phyloP scores from a whole-genome alignment of 2,888 invertebrate genomes.

The Fragum fragum region DNA sequence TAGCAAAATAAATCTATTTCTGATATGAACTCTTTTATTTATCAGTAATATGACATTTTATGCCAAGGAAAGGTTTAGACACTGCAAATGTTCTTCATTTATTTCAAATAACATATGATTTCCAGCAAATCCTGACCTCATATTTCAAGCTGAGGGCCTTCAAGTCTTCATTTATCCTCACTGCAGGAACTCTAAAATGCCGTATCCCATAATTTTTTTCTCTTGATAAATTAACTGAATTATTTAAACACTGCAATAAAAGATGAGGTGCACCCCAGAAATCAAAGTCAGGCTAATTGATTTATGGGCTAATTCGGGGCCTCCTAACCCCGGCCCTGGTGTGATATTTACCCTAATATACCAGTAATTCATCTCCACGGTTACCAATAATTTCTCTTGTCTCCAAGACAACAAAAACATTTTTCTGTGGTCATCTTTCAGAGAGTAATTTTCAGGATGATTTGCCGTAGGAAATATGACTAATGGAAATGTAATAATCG shows the following conservation, averaged over 20 bases:
- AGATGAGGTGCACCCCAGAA: slow-evolving; percentile 22
- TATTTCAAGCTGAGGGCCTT: slow-evolving; percentile 10
- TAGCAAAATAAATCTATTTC: slow-evolving; percentile 19
- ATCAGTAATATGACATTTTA: slow-evolving; percentile 14
- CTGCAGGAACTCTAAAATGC: neutral
- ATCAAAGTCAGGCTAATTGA: slow-evolving; percentile 26
- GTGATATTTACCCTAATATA: slow-evolving; percentile 29
- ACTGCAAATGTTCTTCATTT: slow-evolving; percentile 29
- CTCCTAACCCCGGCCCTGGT: slow-evolving; percentile 15
- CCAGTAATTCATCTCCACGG: slow-evolving; percentile 23
- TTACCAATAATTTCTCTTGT: slow-evolving; percentile 20
- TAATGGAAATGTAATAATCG: slow-evolving; percentile 12
- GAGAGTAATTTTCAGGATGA: slow-evolving; percentile 14
- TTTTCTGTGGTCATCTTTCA: slow-evolving; percentile 13
- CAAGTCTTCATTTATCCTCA: slow-evolving; percentile 11
- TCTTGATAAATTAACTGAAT: slow-evolving; percentile 25
- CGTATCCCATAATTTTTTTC: slow-evolving; percentile 11
- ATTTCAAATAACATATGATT: neutral
- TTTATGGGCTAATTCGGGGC: slow-evolving; percentile 21
- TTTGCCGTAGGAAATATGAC: slow-evolving; percentile 7
- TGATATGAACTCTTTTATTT: slow-evolving; percentile 21
- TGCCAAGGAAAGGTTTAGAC: neutral
- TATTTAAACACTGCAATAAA: slow-evolving; percentile 28
- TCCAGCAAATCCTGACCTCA: slow-evolving; percentile 3
- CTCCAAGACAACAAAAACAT: slow-evolving; percentile 24